Evolutionary conservation across 2,113 vertebrate genomes (phyloP).

Genomic region (Raja brachyura): DNA sequence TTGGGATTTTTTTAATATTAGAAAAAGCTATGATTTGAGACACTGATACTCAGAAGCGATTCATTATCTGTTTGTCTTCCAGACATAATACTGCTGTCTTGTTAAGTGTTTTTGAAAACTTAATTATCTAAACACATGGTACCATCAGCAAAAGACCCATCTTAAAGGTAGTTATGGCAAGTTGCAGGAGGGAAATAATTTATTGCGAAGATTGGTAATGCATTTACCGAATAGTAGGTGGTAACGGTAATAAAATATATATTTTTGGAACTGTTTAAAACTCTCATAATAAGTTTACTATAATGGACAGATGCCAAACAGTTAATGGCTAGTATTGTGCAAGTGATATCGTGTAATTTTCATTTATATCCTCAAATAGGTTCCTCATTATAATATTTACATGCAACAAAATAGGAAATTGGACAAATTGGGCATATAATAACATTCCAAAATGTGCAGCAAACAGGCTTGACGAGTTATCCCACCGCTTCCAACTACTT

Average conservation of each 20-base stretch:
- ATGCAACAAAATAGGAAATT: neutral
- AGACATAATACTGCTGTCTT: constrained; percentile 1
- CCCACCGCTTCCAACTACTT: neutral
- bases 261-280: neutral
- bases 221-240: neutral
- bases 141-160: neutral
- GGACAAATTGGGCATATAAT: neutral
- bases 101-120: constrained; percentile 26
- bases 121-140: constrained; percentile 28
- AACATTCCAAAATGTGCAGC: neutral
- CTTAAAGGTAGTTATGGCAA: constrained; percentile 19
- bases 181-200: constrained; percentile 7
- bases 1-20: neutral
- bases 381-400: neutral
- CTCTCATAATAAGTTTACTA: neutral
- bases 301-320: neutral
- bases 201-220: neutral
- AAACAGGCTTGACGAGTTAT: neutral
- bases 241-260: neutral
- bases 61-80: constrained; percentile 36
- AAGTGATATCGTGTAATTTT: neutral
- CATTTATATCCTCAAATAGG: neutral
- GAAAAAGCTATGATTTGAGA: constrained; percentile 16
- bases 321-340: neutral
- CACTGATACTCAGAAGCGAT: constrained; percentile 24